Conservation (phyloP, 2,113 vertebrate species). For the Probosciger aterrimus region DNA sequence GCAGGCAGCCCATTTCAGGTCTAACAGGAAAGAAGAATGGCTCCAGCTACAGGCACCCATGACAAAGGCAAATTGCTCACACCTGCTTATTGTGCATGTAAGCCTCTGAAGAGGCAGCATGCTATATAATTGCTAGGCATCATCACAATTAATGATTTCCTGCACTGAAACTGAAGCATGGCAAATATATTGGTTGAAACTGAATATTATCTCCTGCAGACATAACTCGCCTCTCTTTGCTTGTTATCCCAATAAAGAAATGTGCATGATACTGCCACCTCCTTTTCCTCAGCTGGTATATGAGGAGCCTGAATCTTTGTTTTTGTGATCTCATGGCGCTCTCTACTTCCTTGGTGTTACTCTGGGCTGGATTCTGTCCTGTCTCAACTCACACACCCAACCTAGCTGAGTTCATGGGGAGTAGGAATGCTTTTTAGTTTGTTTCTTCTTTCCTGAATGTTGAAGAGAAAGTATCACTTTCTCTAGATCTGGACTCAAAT, state of each 20-base stretch:
- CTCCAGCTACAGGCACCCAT: background rate
- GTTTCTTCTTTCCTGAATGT: background rate
- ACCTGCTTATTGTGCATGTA: slow-evolving; percentile 33
- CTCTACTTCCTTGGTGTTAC: background rate
- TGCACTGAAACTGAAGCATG: slow-evolving; percentile 14
- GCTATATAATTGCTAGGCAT: slow-evolving; percentile 21
- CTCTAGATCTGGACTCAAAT: background rate
- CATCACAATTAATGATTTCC: slow-evolving; percentile 53
- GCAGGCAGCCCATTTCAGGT: slow-evolving; percentile 6
- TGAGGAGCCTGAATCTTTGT: background rate
- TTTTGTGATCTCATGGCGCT: background rate
- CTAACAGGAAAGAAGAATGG: slow-evolving; percentile 41
- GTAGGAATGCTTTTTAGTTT: background rate
- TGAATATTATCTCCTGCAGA: slow-evolving; percentile 61
- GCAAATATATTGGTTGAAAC: slow-evolving; percentile 15
- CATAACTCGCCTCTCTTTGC: background rate
- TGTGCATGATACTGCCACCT: background rate
- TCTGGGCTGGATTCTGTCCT: background rate
- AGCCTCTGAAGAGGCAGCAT: slow-evolving; percentile 5
- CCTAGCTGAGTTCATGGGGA: background rate
- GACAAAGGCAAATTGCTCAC: slow-evolving; percentile 38
- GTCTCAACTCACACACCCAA: background rate
- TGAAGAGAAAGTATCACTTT: background rate
- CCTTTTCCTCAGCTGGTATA: background rate
- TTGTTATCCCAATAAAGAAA: slow-evolving; percentile 8